Evolutionary conservation across 1,140 invertebrate genomes (phyloP), one percentile per base, ranked within the genome.

Genomic region (Zaprionus vittiger): DNA sequence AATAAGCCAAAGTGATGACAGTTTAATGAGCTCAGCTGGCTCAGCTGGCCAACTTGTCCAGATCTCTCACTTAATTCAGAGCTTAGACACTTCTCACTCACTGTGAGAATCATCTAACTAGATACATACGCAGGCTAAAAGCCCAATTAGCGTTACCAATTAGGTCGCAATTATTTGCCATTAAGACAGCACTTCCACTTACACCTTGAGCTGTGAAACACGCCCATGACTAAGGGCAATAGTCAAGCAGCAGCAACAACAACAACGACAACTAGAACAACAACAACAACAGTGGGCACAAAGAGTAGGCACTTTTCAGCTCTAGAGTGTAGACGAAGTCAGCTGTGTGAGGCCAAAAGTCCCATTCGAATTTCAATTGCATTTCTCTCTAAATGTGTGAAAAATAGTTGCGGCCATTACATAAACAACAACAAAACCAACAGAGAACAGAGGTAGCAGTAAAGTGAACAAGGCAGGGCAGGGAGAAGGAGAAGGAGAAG

Each of bases 121-220:
- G 7, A 17, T 54, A 49, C 14, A 63, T 49, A 17, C 15, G 15
- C 20, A 9, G 12, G 22, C 31, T 69, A 60, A 56, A 73, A 67
- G 38, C 55, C 63, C 80, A 83, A 83, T 83, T 83, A 76, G 9
- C 11, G 47, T 37, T 22, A 77, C 67, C 84, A 83, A 86, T 86
- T 86, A 80, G 73, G 55, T 70, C 57, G 73, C 80, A 89, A 89
- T 89, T 86, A 89, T 89, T 80, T 72, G 73, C 66, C 63, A 77
- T 86, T 83, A 86, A 75, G 64, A 56, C 69, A 52, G 59, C 9
- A 71, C 62, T 63, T 72, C 44, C 67, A 77, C 60, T 77, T 66
- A 31, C 64, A 70, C 62, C 72, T 20, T 26, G 41, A 24, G 7
- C 47, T 11, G 4, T 11, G 28, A 60, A 14, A 44, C 49, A 37